Conservation (phyloP, 2,888 invertebrate species). For the Cantharis lateralis region DNA sequence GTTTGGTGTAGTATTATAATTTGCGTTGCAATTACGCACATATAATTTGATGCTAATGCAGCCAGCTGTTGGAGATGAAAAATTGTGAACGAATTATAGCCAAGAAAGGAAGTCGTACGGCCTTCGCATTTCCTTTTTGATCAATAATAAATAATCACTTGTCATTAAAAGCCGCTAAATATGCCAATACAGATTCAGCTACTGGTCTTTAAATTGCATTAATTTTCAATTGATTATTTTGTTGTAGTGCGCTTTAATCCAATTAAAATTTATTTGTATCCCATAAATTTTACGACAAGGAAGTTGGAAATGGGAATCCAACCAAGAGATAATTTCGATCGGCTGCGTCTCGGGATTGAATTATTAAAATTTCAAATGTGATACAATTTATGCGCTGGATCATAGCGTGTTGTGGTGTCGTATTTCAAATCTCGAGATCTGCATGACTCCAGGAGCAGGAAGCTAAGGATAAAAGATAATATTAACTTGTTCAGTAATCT, state of each 20-base stretch:
- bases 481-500: constrained; percentile 17
- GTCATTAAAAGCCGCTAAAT: constrained; percentile 11
- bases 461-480: constrained; percentile 14
- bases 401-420: constrained; percentile 13
- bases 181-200: constrained; percentile 10
- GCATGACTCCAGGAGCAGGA: constrained; percentile 25
- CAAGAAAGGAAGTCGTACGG: constrained; percentile 13
- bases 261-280: neutral
- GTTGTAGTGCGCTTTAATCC: neutral
- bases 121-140: constrained; percentile 13
- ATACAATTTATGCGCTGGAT: neutral
- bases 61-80: neutral
- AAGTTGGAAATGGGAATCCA: neutral
- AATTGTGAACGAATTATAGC: neutral
- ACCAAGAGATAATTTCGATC: neutral
- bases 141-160: constrained; percentile 13
- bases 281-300: neutral
- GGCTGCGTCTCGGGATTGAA: neutral
- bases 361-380: neutral
- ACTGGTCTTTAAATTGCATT: constrained; percentile 1
- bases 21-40: neutral
- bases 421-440: constrained; percentile 14
- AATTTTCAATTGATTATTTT: constrained; percentile 1
- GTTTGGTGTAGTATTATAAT: neutral
- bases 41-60: neutral